Evolutionary conservation across 2,797 vertebrate species (phyloP), one percentile per base, ranked within the genome.

Genomic region (Miichthys miiuy): DNA sequence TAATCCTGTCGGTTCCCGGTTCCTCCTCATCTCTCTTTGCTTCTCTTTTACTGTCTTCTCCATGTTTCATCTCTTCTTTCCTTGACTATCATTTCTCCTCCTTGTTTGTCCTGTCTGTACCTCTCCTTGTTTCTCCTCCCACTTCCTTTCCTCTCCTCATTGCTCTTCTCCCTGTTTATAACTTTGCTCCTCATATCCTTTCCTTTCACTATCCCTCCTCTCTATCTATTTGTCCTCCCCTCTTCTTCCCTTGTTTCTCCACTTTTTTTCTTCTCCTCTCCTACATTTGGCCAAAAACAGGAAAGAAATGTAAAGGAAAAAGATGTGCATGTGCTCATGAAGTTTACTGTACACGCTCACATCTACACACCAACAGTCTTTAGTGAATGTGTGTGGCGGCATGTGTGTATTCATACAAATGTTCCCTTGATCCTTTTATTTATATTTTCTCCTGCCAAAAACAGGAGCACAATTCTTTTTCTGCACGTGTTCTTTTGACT

Each of bases 401-500:
- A 18, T 55, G 73, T 58, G 68, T 83, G 79, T 62, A 41, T 87
- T 68, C 56, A 70, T 14, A 78, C 30, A 62, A 73, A 77, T 58
- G 54, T 61, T 58, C 20, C 51, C 66, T 77, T 77, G 58, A 89
- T 88, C 70, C 65, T 68, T 78, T 69, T 81, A 85, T 92, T 91
- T 87, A 88, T 55, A 66, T 76, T 81, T 73, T 51, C 67, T 30
- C 46, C 48, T 16, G 73, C 86, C 56, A 87, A 90, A 75, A 88
- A 63, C 83, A 90, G 83, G 68, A 69, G 76, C 56, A 76, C 30
- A 68, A 69, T 83, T 85, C 67, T 64, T 68, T 70, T 78, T 57
- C 70, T 47, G 54, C 69, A 51, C 34, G 55, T 61, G 47, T 67
- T 46, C 75, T 64, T 68, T 74, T 67, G 69, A 69, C 79, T 75